Evolutionary conservation across 2,888 invertebrate species (phyloP).

Genomic region (Hemistola chrysoprasaria): DNA sequence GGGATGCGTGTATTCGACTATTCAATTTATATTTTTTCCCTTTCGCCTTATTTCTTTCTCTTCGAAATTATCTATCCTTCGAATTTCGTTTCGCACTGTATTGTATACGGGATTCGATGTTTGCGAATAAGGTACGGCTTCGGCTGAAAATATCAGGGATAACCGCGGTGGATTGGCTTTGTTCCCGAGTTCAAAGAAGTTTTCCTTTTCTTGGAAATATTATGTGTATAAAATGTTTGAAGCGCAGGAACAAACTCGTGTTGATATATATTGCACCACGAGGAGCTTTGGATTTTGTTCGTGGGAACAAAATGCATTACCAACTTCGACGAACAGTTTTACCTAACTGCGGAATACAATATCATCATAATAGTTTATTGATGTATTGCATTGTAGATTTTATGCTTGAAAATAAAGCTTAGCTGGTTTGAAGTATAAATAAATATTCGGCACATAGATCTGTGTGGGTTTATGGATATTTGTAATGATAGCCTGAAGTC

Average conservation of each 20-base stretch:
- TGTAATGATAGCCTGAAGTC: too few species aligned
- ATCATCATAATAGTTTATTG: neutral
- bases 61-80: slow-evolving; percentile 80
- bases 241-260: slow-evolving; percentile 45
- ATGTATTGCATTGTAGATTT: too few species aligned
- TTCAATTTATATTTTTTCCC: slow-evolving; percentile 81
- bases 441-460: too few species aligned
- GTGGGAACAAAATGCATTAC: slow-evolving; percentile 41
- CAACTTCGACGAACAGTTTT: slow-evolving; percentile 17
- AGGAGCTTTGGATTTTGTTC: slow-evolving; percentile 39
- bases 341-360: slow-evolving; percentile 23
- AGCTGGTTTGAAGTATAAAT: too few species aligned
- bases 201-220: slow-evolving; percentile 66
- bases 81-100: slow-evolving; percentile 82
- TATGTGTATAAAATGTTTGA: slow-evolving; percentile 66
- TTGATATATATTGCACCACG: slow-evolving; percentile 42
- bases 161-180: slow-evolving; percentile 79
- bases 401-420: too few species aligned
- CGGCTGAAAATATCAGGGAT: slow-evolving; percentile 76
- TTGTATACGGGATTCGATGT: slow-evolving; percentile 78
- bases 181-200: slow-evolving; percentile 80
- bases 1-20: slow-evolving; percentile 82
- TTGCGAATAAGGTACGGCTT: slow-evolving; percentile 79
- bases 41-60: slow-evolving; percentile 77
- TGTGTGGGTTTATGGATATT: too few species aligned